Conservation (phyloP, 2,888 invertebrate species). For the Augochlorella aurata region DNA sequence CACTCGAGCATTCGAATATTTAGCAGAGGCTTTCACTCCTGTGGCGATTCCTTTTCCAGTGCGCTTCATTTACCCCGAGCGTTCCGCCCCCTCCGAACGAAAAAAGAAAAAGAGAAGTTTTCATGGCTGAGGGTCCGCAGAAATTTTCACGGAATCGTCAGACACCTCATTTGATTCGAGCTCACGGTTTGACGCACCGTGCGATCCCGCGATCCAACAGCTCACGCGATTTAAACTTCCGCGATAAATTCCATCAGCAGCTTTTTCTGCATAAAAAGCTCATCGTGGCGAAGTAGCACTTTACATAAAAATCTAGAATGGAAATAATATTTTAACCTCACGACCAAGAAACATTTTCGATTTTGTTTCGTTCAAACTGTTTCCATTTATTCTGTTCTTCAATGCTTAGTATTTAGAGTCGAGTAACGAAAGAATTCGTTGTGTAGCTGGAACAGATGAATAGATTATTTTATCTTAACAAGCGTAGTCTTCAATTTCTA, state of each 20-base stretch:
- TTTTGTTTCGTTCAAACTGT: too few relatives aligned
- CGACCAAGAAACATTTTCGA: too few relatives aligned
- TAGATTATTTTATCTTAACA: too few relatives aligned
- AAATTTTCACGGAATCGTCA: conserved; percentile 73
- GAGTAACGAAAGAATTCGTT: background rate
- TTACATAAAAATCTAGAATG: too few relatives aligned
- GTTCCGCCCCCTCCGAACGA: conserved; percentile 56
- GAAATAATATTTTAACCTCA: too few relatives aligned
- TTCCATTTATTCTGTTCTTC: too few relatives aligned
- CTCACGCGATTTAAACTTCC: conserved; percentile 62
- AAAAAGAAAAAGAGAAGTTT: conserved; percentile 51
- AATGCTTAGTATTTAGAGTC: too few relatives aligned
- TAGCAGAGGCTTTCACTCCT: conserved; percentile 60
- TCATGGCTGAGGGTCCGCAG: conserved; percentile 49
- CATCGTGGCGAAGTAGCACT: background rate
- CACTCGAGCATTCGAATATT: conserved; percentile 66
- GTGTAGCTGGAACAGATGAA: background rate
- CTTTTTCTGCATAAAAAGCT: conserved; percentile 35
- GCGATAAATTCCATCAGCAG: conserved; percentile 59
- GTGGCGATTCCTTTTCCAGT: conserved; percentile 60
- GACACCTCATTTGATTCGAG: conserved; percentile 78
- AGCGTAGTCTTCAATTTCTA: too few relatives aligned
- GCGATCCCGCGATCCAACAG: conserved; percentile 53
- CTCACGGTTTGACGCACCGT: conserved; percentile 62
- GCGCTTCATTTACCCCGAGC: conserved; percentile 72